Percentiles rank a stretch among this genome's conserved stretches.
phyloP scores from a whole-genome alignment of 1,140 invertebrate species.

The Lineus longissimus region DNA sequence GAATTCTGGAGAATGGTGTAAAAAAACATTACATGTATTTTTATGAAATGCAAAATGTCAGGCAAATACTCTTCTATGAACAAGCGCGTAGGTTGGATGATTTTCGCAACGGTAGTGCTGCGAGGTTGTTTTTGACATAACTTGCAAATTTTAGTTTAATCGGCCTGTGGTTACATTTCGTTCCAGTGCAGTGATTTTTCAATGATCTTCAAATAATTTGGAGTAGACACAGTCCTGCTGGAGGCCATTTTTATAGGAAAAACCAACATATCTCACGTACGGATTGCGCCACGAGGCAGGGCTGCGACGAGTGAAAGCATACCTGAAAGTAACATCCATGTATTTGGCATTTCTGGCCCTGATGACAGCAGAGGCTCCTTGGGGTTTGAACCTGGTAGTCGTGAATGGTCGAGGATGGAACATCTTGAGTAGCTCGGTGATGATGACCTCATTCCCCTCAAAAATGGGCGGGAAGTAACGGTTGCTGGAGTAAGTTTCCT shows the following conservation, averaged over 20 bases:
- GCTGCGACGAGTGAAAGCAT: no score
- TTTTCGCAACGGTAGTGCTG: background rate
- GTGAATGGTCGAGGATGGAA: slow-evolving; percentile 27
- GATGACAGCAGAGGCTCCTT: slow-evolving; percentile 28
- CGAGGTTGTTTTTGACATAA: no score
- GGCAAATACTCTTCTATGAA: background rate
- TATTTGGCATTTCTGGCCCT: slow-evolving; percentile 22
- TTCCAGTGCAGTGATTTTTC: no score
- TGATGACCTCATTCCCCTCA: slow-evolving; percentile 12
- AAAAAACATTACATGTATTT: background rate
- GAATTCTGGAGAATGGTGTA: slow-evolving; percentile 27
- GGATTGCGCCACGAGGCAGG: no score
- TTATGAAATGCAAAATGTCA: slow-evolving; percentile 6
- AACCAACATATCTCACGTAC: no score
- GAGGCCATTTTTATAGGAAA: no score
- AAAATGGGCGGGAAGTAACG: slow-evolving; percentile 9
- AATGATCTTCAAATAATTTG: no score
- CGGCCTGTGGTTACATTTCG: background rate
- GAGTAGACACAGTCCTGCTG: no score
- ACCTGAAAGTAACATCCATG: slow-evolving; percentile 32
- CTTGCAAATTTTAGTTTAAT: background rate
- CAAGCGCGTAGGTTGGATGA: background rate
- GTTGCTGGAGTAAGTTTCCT: background rate
- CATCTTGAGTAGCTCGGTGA: slow-evolving; percentile 18
- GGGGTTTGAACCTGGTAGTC: slow-evolving; percentile 26